Evolutionary conservation across 2,113 vertebrate species (phyloP).

Genomic region (Proteles cristata): DNA sequence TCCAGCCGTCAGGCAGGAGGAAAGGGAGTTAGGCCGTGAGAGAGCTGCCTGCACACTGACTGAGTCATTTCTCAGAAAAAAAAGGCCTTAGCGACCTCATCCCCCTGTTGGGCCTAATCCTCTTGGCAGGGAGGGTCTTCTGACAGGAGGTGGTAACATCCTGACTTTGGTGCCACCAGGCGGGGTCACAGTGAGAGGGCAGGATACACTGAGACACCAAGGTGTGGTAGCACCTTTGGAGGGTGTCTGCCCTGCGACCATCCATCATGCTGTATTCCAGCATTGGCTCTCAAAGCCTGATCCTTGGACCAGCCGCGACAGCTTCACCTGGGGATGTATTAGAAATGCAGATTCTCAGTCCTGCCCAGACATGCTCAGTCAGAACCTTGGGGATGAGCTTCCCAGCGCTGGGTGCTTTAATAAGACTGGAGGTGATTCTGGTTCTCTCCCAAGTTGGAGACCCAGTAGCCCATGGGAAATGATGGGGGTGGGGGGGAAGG

Average conservation of each 20-base stretch:
- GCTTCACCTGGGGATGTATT: not conserved
- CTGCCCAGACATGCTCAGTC: not conserved
- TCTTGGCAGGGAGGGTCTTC: not conserved
- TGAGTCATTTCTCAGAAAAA: not conserved
- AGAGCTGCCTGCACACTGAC: not conserved
- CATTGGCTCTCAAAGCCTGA: not conserved
- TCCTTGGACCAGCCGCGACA: not conserved
- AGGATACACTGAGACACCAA: not conserved
- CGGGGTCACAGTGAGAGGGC: not conserved
- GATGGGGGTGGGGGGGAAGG: not conserved
- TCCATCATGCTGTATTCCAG: fast-evolving
- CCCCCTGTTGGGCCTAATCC: not conserved
- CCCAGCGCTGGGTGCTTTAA: not conserved
- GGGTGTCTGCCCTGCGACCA: not conserved
- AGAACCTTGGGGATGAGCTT: not conserved
- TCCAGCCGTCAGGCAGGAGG: not conserved
- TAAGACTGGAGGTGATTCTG: not conserved
- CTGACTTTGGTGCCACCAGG: not conserved
- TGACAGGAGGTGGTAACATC: not conserved
- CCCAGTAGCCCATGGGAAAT: not conserved
- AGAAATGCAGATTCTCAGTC: not conserved
- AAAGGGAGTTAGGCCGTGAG: not conserved
- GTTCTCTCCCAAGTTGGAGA: not conserved
- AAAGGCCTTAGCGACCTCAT: not conserved
- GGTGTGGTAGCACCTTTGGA: not conserved